Base-by-base conservation (phyloP, 2,797 vertebrate species). In the Pipistrellus nathusii region DNA sequence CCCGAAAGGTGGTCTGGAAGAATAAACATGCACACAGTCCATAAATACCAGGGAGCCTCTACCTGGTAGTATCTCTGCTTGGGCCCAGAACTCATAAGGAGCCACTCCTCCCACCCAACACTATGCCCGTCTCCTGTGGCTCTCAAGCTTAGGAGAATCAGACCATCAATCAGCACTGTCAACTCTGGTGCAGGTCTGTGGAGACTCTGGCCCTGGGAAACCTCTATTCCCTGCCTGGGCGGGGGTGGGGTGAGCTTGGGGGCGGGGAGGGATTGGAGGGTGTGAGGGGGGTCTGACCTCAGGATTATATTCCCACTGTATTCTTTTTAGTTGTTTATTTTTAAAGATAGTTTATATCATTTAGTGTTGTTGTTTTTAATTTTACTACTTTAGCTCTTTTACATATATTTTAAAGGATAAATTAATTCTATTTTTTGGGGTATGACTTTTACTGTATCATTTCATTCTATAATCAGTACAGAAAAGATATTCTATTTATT, bases 321-420 rank as follows among this genome's bases (percentile, higher is more conserved):
- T 41, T 21, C 38, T 81, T 92, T 92, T 41, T 11, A 25, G 30
- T 76, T n/a, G 27, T n/a, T n/a, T n/a, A n/a, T n/a, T n/a, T n/a
- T n/a, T n/a, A n/a, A n/a, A n/a, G n/a, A n/a, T n/a, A n/a, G n/a
- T n/a, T n/a, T n/a, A n/a, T n/a, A 76, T 10, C 17, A 68, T 62
- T 80, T 41, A 25, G 32, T 5, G 53, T n/a, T n/a, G n/a, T n/a
- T n/a, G n/a, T 88, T 44, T 44, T 27, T 2, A 30, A 30, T 25
- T 44, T 18, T 57, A 57, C 15, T 21, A 84, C 51, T 71, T 85
- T 75, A 35, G 59, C 30, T 78, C 44, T 80, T 80, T 80, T 41
- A 68, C 59, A n/a, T 72, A 30, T 51, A 32, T 80, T 80, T 80
- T 59, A 88, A 85, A 95, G 20, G 12, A 76, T 44, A 75, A 91